Evolutionary conservation across 2,797 vertebrate species (phyloP), one percentile per base, ranked within the genome.

Genomic region (Poecile montanus): DNA sequence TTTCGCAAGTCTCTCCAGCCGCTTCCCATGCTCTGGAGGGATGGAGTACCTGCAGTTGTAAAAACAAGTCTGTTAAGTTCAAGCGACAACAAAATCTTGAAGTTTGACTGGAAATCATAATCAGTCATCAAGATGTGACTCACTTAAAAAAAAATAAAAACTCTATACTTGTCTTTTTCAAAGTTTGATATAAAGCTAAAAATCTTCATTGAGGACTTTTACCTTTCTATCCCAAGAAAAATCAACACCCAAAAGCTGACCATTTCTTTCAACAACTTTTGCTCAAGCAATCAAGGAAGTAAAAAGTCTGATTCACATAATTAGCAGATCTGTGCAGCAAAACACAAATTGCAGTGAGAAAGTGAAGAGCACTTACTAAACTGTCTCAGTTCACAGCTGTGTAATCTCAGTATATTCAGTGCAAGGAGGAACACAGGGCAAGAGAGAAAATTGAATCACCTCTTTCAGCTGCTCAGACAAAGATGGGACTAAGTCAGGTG

Each of bases 11-110:
- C 99, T 98, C 83, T 99, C 99, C 95, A 99, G 90, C 29, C 99
- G 97, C 88, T 99, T 99, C 70, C 99, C 99, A 2, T 99, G 99
- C 89, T 99, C 99, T 36, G 99, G 99, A 42, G 99, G 99, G 27
- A 99, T 98, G 2, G 98, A 98, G 50, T 99, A 99, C 99, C 99
- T 99, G 95, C 18, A 97, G 84, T 18, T 51, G 32, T 56, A 70
- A 79, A 19, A 93, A 92, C 4, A 85, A 57, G 16, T 16, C 40
- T 57, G 40, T 36, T 48, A 65, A 82, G 48, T 23, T 36, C 47
- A 85, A 72, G 50, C 15, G 45, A 48, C 44, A 50, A 88, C 16
- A 66, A 75, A 90, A 71, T 27, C 32, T 57, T 10, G 2, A 20
- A 34, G 16, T 67, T 19, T 72, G 29, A 76, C 22, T 30, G 26